Evolutionary conservation across 92 coral and sea anemone species (phyloP).

Genomic region (Muricea muricata): DNA sequence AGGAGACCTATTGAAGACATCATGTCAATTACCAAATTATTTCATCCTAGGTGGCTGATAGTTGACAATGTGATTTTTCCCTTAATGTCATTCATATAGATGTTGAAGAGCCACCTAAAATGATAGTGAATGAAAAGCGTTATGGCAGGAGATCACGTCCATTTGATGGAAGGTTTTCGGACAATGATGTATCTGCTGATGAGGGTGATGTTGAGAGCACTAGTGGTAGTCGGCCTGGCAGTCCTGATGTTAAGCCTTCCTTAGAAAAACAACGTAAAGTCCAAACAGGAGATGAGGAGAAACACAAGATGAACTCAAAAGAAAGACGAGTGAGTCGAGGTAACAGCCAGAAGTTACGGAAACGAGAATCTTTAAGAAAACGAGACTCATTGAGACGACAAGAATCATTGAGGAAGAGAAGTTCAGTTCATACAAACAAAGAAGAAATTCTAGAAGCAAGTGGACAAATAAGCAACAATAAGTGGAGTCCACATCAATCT

Average conservation of each 20-base stretch:
- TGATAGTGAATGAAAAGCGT: slow-evolving; percentile 90
- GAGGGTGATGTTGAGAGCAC: slow-evolving; percentile 80
- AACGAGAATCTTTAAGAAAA: slow-evolving; percentile 24
- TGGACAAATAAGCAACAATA: slow-evolving; percentile 61
- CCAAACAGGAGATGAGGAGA: neutral
- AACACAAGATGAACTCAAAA: slow-evolving; percentile 21
- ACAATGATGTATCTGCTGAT: slow-evolving; percentile 89
- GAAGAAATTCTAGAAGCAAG: slow-evolving; percentile 80
- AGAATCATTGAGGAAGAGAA: slow-evolving; percentile 12
- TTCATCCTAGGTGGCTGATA: too few relatives aligned
- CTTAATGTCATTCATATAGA: neutral
- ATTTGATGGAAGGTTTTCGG: slow-evolving; percentile 76
- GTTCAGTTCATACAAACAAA: slow-evolving; percentile 38
- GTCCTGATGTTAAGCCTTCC: slow-evolving; percentile 55
- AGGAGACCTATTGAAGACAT: too few relatives aligned
- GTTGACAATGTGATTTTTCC: too few relatives aligned
- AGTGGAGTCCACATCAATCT: slow-evolving; percentile 42
- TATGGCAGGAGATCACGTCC: slow-evolving; percentile 95
- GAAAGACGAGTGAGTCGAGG: slow-evolving; percentile 33
- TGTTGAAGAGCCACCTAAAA: slow-evolving; percentile 91
- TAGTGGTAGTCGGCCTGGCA: slow-evolving; percentile 82
- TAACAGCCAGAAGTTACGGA: slow-evolving; percentile 31
- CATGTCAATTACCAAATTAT: too few relatives aligned
- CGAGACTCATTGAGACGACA: slow-evolving; percentile 30
- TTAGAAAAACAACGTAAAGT: slow-evolving; percentile 31